phyloP scores from a whole-genome alignment of 2,888 invertebrate genomes.

The Criorhina ranunculi region DNA sequence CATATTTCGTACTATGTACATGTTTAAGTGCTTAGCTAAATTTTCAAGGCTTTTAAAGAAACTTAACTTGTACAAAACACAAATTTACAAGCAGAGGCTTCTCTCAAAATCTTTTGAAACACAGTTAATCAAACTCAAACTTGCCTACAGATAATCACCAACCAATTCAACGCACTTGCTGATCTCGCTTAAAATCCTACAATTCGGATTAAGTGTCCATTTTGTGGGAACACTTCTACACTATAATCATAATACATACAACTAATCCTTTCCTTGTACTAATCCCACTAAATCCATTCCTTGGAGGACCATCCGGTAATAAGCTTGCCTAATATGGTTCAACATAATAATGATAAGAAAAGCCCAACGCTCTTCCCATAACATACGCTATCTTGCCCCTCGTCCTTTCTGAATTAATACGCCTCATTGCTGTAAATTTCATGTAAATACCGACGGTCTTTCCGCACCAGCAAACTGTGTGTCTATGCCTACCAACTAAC shows the following conservation, averaged over 20 bases:
- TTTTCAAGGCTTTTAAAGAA: no score
- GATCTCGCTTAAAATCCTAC: neutral
- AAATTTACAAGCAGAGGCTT: no score
- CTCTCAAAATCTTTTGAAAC: no score
- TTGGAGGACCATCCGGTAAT: slow-evolving; percentile 39
- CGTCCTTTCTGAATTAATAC: slow-evolving; percentile 65
- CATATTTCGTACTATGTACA: no score
- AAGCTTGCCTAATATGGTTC: slow-evolving; percentile 47
- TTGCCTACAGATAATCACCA: no score
- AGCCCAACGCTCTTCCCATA: slow-evolving; percentile 19
- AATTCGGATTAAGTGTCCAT: neutral
- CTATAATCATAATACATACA: neutral
- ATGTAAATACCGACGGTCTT: slow-evolving; percentile 47
- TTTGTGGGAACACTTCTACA: neutral
- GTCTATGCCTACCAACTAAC: slow-evolving; percentile 30
- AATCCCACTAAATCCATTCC: slow-evolving; percentile 33
- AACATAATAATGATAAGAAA: slow-evolving; percentile 70
- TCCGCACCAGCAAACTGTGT: slow-evolving; percentile 1
- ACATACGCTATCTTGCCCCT: slow-evolving; percentile 60
- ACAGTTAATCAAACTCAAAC: neutral
- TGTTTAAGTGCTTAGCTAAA: no score
- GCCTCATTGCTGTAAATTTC: slow-evolving; percentile 69
- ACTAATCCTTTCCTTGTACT: slow-evolving; percentile 12
- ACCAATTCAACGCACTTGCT: neutral
- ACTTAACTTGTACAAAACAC: no score